phyloP scores from a whole-genome alignment of 2,113 vertebrate genomes.

The Halcyon malimbica region DNA sequence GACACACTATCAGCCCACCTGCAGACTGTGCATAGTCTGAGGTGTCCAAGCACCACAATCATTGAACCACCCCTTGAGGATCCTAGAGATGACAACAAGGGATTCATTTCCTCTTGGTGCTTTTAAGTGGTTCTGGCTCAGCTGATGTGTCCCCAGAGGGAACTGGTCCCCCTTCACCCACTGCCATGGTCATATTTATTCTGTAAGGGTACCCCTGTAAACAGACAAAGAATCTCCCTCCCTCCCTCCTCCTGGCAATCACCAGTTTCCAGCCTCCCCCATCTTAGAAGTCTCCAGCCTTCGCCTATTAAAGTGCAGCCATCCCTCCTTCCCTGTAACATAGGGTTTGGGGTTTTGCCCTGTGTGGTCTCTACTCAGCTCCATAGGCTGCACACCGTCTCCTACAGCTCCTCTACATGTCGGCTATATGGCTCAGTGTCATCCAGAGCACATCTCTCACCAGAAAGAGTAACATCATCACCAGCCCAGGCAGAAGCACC shows the following conservation, averaged over 20 bases:
- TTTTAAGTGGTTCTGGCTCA: background rate
- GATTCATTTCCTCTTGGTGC: background rate
- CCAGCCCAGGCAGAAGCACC: background rate
- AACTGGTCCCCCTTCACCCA: background rate
- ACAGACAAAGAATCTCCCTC: background rate
- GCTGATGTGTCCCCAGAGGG: background rate
- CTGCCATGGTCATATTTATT: background rate
- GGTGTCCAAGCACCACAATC: background rate
- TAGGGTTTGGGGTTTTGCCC: background rate
- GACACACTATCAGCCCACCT: background rate
- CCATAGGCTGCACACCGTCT: background rate
- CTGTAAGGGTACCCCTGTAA: background rate
- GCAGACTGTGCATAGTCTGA: background rate
- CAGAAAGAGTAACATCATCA: background rate
- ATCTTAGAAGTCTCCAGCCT: background rate
- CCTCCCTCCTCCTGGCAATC: background rate
- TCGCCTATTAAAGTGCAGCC: background rate
- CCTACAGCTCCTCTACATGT: background rate
- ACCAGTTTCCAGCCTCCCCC: background rate
- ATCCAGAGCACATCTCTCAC: background rate
- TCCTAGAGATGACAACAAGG: background rate
- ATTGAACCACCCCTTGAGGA: background rate
- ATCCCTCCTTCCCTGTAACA: background rate
- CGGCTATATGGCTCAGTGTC: background rate
- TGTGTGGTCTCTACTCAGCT: background rate